Percentiles rank a stretch among this genome's conserved stretches.
These are phyloP conservation scores for Octopus bimaculoides DNA, from an alignment of 1,140 invertebrate genomes.

Conservation along the genomic window DNA sequence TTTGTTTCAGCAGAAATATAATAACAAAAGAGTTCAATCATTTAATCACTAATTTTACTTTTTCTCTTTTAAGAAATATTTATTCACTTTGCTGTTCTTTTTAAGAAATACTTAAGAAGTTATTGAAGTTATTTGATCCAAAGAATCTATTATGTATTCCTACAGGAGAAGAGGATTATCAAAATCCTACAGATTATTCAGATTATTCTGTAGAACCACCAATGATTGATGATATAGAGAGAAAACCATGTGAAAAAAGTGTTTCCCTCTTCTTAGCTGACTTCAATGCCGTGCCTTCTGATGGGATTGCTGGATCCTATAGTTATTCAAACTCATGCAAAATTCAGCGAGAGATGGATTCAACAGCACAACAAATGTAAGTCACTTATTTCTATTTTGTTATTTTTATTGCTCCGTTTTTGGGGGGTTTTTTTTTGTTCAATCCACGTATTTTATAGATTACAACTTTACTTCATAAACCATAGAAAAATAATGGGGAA, in stretches of 20 bases:
- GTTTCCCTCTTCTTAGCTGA: not conserved
- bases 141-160: not conserved
- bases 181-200: not conserved
- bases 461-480: too few relatives aligned
- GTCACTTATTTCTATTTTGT: not conserved
- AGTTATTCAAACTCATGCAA: not conserved
- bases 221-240: not conserved
- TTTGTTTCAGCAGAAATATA: too few relatives aligned
- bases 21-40: too few relatives aligned
- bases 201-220: not conserved
- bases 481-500: too few relatives aligned
- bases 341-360: not conserved
- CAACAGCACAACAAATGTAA: not conserved
- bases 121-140: too few relatives aligned
- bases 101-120: too few relatives aligned
- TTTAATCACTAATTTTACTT: too few relatives aligned
- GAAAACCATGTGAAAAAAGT: constrained; percentile 1
- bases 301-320: constrained; percentile 1
- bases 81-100: too few relatives aligned
- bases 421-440: too few relatives aligned
- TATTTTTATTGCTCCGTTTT: not conserved
- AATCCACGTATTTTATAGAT: too few relatives aligned
- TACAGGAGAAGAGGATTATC: not conserved
- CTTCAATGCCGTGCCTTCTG: not conserved
- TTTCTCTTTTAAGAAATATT: too few relatives aligned